Percentiles rank a stretch among this genome's conserved stretches.
Conservation (phyloP, 2,113 vertebrate species). For the Hippopotamus amphibius region DNA sequence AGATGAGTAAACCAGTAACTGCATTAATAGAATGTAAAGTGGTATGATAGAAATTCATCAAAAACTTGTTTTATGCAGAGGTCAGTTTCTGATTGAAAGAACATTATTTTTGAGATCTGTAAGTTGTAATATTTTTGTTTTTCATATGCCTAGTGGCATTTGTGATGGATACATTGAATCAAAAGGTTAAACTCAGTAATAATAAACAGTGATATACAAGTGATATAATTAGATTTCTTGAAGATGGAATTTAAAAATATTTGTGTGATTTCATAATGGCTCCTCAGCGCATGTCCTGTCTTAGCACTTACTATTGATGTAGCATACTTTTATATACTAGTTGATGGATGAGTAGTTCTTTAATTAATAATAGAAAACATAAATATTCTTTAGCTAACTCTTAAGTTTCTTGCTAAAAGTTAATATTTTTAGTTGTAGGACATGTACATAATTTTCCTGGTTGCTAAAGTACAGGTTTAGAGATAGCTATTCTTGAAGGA, state of each 20-base stretch:
- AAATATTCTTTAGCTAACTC: neutral
- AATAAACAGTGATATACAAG: neutral
- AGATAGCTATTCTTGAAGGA: neutral
- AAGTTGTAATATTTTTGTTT: neutral
- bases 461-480: neutral
- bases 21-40: neutral
- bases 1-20: conserved; percentile 15
- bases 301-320: neutral
- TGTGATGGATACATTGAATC: neutral
- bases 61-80: neutral
- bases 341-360: neutral
- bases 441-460: neutral
- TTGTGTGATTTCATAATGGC: neutral
- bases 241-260: neutral
- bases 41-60: neutral
- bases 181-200: neutral
- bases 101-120: conserved; percentile 15
- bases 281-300: neutral
- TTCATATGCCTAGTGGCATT: neutral
- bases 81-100: conserved; percentile 33
- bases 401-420: neutral
- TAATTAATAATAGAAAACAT: neutral
- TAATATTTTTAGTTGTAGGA: conserved; percentile 19
- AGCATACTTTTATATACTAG: neutral
- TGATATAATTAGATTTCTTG: neutral